These are phyloP conservation scores for Chymomyza fuscimana DNA, from an alignment of 2,888 invertebrate species.

Conservation along the genomic window DNA sequence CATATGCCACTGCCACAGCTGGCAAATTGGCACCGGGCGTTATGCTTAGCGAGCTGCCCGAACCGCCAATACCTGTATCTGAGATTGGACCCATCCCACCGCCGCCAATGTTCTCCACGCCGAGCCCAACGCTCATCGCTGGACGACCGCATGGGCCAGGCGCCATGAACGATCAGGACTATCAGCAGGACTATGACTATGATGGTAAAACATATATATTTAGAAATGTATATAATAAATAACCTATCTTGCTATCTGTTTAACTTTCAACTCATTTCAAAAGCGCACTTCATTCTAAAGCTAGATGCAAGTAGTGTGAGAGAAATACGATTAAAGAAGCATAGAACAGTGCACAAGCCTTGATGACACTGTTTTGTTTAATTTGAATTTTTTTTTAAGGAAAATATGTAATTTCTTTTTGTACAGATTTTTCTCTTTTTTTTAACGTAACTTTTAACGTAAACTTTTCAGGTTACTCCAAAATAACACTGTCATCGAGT, in stretches of 20 bases:
- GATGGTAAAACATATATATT: slow-evolving; percentile 81
- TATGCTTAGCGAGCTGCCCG: slow-evolving; percentile 92
- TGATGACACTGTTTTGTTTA: background rate
- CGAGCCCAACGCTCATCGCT: slow-evolving; percentile 85
- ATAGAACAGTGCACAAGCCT: background rate
- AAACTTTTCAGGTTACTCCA: too few species aligned
- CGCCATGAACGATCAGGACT: slow-evolving; percentile 79
- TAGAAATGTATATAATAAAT: slow-evolving; percentile 4
- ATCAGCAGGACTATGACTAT: slow-evolving; percentile 83
- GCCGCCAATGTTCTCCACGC: slow-evolving; percentile 97
- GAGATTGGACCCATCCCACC: slow-evolving; percentile 96
- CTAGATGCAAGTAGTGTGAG: slow-evolving; percentile 5
- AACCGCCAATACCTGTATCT: slow-evolving; percentile 94
- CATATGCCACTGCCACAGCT: slow-evolving; percentile 70
- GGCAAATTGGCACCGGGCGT: slow-evolving; percentile 81
- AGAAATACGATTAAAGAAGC: background rate
- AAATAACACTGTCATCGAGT: too few species aligned
- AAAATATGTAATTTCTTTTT: too few species aligned
- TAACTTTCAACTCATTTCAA: slow-evolving; percentile 13
- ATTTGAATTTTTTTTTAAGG: too few species aligned
- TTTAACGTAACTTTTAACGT: too few species aligned
- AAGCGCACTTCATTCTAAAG: slow-evolving; percentile 5
- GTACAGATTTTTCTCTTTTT: too few species aligned
- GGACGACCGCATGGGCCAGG: slow-evolving; percentile 81
- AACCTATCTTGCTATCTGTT: slow-evolving; percentile 1